These are phyloP conservation scores for Pteronotus mesoamericanus DNA, from an alignment of 2,797 vertebrate species.

Conservation along the genomic window DNA sequence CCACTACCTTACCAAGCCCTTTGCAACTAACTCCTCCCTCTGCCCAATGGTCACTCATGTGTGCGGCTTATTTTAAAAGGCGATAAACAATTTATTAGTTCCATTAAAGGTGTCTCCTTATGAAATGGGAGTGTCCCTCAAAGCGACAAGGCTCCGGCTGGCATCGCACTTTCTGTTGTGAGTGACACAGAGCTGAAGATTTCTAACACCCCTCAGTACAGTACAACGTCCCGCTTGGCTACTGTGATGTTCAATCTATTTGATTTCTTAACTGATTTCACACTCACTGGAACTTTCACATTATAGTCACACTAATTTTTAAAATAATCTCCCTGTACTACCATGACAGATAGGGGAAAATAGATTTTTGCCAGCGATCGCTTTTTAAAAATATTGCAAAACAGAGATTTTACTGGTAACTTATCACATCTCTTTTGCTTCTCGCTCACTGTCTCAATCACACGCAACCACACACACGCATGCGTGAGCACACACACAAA, in stretches of 20 bases:
- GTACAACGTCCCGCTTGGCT: not conserved
- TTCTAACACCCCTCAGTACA: not conserved
- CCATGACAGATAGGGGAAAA: slow-evolving; percentile 35
- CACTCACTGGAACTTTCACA: slow-evolving; percentile 46
- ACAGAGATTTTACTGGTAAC: slow-evolving; percentile 4
- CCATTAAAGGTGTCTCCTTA: not conserved
- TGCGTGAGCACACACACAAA: no score
- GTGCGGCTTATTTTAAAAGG: not conserved
- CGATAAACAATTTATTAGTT: not conserved
- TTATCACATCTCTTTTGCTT: not conserved
- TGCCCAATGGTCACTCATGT: not conserved
- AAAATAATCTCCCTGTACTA: slow-evolving; percentile 26
- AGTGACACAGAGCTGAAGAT: not conserved
- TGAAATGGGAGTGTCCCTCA: not conserved
- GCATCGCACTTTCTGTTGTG: not conserved
- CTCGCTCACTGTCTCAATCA: not conserved
- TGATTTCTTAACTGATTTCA: slow-evolving; percentile 63
- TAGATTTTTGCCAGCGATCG: slow-evolving; percentile 35
- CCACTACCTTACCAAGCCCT: not conserved
- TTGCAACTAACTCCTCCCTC: not conserved
- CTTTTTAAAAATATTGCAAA: slow-evolving; percentile 14
- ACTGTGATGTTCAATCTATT: slow-evolving; percentile 27
- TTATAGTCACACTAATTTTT: slow-evolving; percentile 31
- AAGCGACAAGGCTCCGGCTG: not conserved
- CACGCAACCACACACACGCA: not conserved